Evolutionary conservation across 2,888 invertebrate genomes (phyloP), one percentile per base, ranked within the genome.

Genomic region (Gandaritis pyraliata): DNA sequence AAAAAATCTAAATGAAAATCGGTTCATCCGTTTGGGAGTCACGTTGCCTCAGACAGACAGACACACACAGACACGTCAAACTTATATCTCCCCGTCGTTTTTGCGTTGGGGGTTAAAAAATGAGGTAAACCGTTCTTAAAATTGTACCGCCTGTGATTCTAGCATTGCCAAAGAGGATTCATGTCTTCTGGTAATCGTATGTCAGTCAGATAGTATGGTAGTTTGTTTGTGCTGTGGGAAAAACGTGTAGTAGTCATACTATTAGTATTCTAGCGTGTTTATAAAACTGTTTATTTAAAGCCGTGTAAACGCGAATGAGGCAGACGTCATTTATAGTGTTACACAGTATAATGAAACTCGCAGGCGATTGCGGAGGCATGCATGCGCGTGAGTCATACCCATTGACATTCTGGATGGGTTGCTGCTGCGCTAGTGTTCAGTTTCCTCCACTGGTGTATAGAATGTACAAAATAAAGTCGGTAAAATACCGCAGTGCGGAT

Each of bases 401-500:
- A 85, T 86, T 85, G 81, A 80, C 77, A 86, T 86, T 85, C 85
- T 73, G 71, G 52, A 64, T 61, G 65, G 58, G 77, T 69, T 65
- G 54, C 49, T 43, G 54, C 46, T 66, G 57, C 47, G 61, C 58
- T 56, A 54, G 55, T 65, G 54, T 18, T n/a, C 11, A 52, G 66
- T 70, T 78, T 72, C 75, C 72, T 74, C 71, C 59, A 59, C 66
- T 43, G 18, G 49, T 45, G 61, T 54, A 54, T 51, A 30, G 47
- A 58, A 60, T 58, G 36, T 56, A 47, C 60, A 36, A 62, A 61
- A 43, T 54, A 58, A 52, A 54, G 43, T 45, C 50, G 36, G 52
- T 51, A 50, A 48, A 52, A 57, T 46, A 43, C 41, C n/a, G 33
- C 58, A 39, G 11, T 29, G 46, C 30, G 1, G 41, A 36, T 33